Evolutionary conservation across 2,113 vertebrate genomes (phyloP).

Genomic region (Mormyrus iriodes): DNA sequence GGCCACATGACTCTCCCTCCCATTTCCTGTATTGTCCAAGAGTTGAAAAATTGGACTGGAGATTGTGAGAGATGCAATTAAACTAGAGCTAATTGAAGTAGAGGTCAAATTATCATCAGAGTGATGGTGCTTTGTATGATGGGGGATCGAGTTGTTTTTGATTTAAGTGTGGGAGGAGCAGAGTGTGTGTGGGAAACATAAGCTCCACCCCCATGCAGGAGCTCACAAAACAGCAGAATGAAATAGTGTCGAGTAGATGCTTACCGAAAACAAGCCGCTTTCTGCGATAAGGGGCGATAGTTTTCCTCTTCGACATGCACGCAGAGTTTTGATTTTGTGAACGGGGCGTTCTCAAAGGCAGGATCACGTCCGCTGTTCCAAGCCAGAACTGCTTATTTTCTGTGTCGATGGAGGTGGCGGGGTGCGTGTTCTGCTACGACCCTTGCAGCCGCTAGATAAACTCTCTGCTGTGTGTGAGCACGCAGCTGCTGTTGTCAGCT

Average conservation of each 20-base stretch:
- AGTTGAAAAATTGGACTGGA: slow-evolving; percentile 65
- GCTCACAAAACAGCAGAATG: not conserved
- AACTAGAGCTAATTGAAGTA: slow-evolving; percentile 65
- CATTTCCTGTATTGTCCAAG: slow-evolving; percentile 45
- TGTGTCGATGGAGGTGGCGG: not conserved
- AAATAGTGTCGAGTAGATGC: not conserved
- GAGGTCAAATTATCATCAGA: slow-evolving; percentile 67
- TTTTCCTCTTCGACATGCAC: not conserved
- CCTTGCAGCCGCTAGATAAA: not conserved
- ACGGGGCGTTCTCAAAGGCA: not conserved
- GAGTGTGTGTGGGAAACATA: not conserved
- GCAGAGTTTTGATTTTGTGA: not conserved
- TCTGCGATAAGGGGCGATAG: not conserved
- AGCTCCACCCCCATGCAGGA: not conserved
- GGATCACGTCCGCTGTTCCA: not conserved
- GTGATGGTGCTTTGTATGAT: slow-evolving; percentile 69
- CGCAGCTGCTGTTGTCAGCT: not conserved
- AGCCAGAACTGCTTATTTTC: not conserved
- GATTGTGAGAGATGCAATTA: slow-evolving; percentile 71
- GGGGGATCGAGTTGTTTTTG: slow-evolving; percentile 54
- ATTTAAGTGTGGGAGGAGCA: slow-evolving; percentile 57
- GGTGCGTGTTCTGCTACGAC: not conserved
- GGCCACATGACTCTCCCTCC: slow-evolving; percentile 30
- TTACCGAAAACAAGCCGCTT: not conserved
- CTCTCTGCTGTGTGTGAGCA: not conserved